Base-by-base conservation (phyloP, 2,113 vertebrate genomes). In the Arenaria interpres region DNA sequence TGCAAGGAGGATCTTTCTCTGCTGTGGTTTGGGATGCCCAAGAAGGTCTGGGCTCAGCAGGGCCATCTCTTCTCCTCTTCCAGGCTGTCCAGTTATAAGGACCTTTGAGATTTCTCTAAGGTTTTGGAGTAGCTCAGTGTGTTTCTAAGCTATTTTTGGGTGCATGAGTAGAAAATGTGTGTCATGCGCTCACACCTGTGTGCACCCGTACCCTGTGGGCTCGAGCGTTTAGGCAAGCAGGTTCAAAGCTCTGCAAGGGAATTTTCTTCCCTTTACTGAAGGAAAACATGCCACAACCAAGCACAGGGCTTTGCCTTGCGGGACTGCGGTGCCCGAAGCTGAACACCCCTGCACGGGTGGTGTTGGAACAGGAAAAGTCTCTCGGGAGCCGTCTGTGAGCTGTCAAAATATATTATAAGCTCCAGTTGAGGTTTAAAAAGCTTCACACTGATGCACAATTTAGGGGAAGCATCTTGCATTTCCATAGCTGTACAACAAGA, bases 381-480 rank as follows among this genome's bases (percentile, higher is more conserved):
- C 76, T 68, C 2, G 0, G 79, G 83, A 95, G 87, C 79, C 0
- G 11, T 80, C 79, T 84, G 86, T 48, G 54, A 92, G 86, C 73
- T 96, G 91, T 91, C 94, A 96, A 96, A 92, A 96, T 92, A 75
- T 57, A 77, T 96, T 64, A 92, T 57, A 80, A 90, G 67, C 77
- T 75, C 43, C 84, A 67, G 66, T 33, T 76, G 67, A 83, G 75
- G 63, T 57, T 96, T 89, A 88, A 88, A 94, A 89, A 85, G 77
- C 93, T 92, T 92, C 77, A 35, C 4, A 2, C 25, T 48, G 85
- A 81, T 75, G 62, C 53, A 79, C 84, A 76, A 87, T 91, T 95
- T 93, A 85, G 81, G 74, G 30, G 71, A 76, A 89, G 93, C 71
- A 56, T 89, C 93, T 93, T 71, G 59, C 69, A 69, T 94, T 96